A percentile compares a stretch with the other conserved stretches of the same genome.
Evolutionary conservation across 64 coral and sea anemone genomes (phyloP).

Genomic region (Anthopleura sola): DNA sequence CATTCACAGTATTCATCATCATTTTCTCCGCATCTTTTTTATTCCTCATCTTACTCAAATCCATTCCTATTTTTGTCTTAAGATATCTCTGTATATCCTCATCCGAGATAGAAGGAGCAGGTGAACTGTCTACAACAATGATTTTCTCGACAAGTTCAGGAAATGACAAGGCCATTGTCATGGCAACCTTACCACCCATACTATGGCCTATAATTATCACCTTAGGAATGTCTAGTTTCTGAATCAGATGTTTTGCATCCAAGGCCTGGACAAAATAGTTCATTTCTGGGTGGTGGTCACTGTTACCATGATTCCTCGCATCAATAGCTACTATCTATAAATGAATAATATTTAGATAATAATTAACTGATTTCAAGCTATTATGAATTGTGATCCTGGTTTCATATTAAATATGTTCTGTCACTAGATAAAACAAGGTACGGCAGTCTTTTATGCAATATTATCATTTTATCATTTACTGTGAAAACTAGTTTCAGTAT

Average conservation of each 20-base stretch:
- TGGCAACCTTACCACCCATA: constrained; percentile 94
- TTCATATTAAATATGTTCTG: too few species aligned
- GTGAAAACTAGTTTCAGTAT: too few species aligned
- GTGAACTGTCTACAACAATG: constrained; percentile 74
- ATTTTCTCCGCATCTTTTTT: constrained; percentile 77
- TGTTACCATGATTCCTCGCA: constrained; percentile 93
- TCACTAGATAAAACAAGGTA: too few species aligned
- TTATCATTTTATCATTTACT: too few species aligned
- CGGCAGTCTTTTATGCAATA: too few species aligned
- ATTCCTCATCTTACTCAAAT: constrained; percentile 58
- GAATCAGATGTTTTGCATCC: constrained; percentile 59
- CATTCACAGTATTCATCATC: constrained; percentile 58
- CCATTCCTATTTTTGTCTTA: constrained; percentile 61
- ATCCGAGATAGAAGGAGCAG: constrained; percentile 43
- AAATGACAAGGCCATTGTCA: constrained; percentile 74
- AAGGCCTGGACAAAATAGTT: constrained; percentile 63
- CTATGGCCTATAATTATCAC: constrained; percentile 85
- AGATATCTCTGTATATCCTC: constrained; percentile 71
- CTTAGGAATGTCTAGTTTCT: constrained; percentile 68
- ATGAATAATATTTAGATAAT: background rate
- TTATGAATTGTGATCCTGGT: too few species aligned
- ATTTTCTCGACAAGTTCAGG: constrained; percentile 72
- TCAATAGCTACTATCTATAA: constrained; percentile 76
- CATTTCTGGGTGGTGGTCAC: constrained; percentile 68
- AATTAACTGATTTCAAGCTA: too few species aligned